Percentiles rank a stretch among this genome's conserved stretches.
Evolutionary conservation across 2,797 vertebrate genomes (phyloP).

Genomic region (Choloepus didactylus): DNA sequence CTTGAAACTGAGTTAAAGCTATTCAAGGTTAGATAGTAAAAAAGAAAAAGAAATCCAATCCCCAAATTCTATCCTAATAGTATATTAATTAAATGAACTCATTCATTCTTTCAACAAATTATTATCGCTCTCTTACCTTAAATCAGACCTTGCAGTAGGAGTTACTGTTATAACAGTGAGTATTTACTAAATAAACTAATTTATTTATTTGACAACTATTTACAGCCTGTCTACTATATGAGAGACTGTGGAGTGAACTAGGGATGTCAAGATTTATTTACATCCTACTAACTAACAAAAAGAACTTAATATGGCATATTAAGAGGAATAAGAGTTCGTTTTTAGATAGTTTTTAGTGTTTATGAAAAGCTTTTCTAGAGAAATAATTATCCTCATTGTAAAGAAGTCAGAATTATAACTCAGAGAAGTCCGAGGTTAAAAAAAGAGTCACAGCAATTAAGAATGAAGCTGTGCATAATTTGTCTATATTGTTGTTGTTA

Average conservation of each 20-base stretch:
- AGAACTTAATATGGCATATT: constrained; percentile 33
- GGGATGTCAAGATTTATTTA: constrained; percentile 48
- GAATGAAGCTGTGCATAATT: neutral
- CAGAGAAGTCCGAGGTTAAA: neutral
- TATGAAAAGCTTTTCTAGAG: constrained; percentile 21
- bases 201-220: constrained; percentile 46
- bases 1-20: constrained; percentile 44
- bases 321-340: neutral
- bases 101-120: constrained; percentile 43
- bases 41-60: neutral
- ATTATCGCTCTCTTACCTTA: neutral
- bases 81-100: neutral
- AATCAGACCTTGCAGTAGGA: neutral
- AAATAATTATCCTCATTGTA: constrained; percentile 36
- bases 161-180: neutral
- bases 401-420: constrained; percentile 44
- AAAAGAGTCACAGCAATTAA: constrained; percentile 25
- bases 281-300: neutral
- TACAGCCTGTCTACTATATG: neutral
- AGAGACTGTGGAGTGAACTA: neutral
- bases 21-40: neutral
- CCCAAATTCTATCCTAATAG: constrained; percentile 11
- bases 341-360: neutral
- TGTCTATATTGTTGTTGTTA: neutral
- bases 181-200: constrained; percentile 12